These are phyloP conservation scores for Premnoplex brunnescens DNA, from an alignment of 2,797 vertebrate genomes.

Conservation along the genomic window DNA sequence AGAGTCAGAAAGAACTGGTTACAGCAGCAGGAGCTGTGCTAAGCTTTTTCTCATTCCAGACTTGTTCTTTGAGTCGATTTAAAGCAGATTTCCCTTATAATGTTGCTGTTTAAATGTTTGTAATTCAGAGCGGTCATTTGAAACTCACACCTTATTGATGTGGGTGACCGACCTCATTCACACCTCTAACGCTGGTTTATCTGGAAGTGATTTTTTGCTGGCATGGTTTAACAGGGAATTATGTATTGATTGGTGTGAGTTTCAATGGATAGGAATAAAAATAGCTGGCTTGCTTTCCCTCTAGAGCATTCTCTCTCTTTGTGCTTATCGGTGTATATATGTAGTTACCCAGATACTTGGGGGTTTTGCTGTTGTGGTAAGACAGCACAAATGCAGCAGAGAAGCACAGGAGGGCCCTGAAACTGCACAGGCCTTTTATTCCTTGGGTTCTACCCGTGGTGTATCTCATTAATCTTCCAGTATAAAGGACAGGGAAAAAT, in stretches of 20 bases:
- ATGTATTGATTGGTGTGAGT: background rate
- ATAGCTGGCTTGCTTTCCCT: background rate
- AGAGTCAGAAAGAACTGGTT: background rate
- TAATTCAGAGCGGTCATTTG: background rate
- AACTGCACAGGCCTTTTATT: background rate
- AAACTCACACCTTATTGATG: background rate
- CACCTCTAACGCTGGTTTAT: background rate
- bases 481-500: background rate
- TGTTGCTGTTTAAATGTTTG: background rate
- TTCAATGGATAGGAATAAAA: background rate
- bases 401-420: background rate
- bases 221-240: background rate
- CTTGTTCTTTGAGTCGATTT: background rate
- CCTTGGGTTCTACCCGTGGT: background rate
- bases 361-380: rapidly evolving
- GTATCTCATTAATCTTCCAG: background rate
- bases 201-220: background rate
- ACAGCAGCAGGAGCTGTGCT: background rate
- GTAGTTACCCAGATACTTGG: background rate
- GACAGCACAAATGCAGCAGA: background rate
- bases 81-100: background rate
- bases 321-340: background rate
- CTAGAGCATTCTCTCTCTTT: background rate
- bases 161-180: background rate
- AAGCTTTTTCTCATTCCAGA: background rate